These are phyloP conservation scores for Minunthozetes semirufus DNA, from an alignment of 2,888 invertebrate species.

Conservation along the genomic window DNA sequence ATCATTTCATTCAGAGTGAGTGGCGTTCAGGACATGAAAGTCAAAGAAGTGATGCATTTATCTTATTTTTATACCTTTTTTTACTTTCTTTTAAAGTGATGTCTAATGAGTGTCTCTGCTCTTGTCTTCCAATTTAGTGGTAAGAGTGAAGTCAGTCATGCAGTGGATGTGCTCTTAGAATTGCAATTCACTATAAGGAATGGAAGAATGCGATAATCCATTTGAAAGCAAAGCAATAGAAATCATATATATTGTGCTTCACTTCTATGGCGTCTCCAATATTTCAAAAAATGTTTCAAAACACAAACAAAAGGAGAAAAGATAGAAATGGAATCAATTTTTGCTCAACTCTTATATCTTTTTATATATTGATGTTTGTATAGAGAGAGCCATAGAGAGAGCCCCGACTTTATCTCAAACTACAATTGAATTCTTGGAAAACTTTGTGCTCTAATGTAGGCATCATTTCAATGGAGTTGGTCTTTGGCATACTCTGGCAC, in stretches of 20 bases:
- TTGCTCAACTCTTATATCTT: neutral
- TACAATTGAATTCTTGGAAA: conserved; percentile 3
- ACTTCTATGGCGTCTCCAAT: conserved; percentile 2
- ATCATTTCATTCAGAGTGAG: too few relatives aligned
- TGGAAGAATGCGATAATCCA: conserved; percentile 15
- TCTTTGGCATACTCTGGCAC: neutral
- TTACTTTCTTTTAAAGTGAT: neutral
- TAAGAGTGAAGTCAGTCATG: conserved; percentile 8
- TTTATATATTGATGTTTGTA: conserved; percentile 15
- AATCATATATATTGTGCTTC: neutral
- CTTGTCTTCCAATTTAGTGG: conserved; percentile 14
- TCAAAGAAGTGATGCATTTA: too few relatives aligned
- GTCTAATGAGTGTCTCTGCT: neutral
- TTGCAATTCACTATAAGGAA: neutral
- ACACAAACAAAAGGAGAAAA: neutral
- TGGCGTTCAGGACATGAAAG: too few relatives aligned
- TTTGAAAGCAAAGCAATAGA: conserved; percentile 7
- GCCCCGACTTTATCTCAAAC: neutral
- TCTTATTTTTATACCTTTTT: too few relatives aligned
- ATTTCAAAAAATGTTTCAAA: conserved; percentile 24
- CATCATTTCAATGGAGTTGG: neutral
- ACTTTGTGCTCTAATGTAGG: conserved; percentile 4
- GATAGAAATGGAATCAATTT: neutral
- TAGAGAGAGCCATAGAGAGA: conserved; percentile 25
- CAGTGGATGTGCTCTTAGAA: neutral